Conservation (phyloP, 1,140 invertebrate genomes). For the Gryllus bimaculatus region DNA sequence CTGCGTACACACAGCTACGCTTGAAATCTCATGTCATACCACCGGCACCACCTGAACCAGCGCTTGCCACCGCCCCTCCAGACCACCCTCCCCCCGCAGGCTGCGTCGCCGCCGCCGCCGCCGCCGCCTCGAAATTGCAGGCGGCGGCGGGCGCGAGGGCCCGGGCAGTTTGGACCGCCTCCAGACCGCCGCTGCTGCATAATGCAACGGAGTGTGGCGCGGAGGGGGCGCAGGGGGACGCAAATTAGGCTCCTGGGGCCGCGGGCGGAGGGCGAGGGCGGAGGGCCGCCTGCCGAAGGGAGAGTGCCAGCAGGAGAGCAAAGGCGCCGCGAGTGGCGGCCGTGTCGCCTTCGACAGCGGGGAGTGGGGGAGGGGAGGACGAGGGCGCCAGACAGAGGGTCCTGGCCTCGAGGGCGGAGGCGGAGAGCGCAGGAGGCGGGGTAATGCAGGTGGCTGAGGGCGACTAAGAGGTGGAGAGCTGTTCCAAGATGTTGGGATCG, state of each 20-base stretch:
- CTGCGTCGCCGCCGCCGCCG: no score
- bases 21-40: no score
- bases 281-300: no score
- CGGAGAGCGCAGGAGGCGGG: neutral
- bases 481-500: no score
- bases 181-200: neutral
- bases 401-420: neutral
- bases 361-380: no score
- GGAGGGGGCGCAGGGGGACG: neutral
- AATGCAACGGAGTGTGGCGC: neutral
- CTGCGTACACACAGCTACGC: no score
- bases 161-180: constrained; percentile 1
- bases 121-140: neutral
- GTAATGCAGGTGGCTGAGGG: no score
- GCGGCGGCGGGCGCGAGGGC: neutral
- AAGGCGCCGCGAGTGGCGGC: neutral
- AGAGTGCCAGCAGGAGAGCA: neutral
- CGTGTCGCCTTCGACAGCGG: neutral
- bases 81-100: no score
- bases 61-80: neutral
- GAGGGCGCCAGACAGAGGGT: neutral
- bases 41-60: no score
- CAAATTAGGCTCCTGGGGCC: neutral
- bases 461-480: no score
- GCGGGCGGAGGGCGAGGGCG: neutral